phyloP scores from a whole-genome alignment of 2,113 vertebrate genomes.

The Bungarus multicinctus region DNA sequence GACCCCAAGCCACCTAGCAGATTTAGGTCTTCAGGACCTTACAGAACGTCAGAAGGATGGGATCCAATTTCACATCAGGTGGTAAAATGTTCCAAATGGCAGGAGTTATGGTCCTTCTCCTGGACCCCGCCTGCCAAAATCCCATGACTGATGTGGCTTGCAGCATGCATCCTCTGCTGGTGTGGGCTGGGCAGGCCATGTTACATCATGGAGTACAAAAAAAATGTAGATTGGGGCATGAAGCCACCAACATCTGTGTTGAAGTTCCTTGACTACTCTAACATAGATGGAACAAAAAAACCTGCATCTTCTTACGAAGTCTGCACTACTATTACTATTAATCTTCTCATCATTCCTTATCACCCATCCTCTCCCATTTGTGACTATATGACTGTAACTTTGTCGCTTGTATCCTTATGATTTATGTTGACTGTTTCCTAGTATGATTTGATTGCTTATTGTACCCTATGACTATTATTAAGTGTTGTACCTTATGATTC shows the following conservation, averaged over 20 bases:
- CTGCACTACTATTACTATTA: too few relatives aligned
- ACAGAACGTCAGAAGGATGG: neutral
- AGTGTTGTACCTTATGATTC: too few relatives aligned
- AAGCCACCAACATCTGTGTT: neutral
- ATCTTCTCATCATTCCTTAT: too few relatives aligned
- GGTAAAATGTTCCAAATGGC: neutral
- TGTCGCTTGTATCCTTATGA: too few relatives aligned
- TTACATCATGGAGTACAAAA: too few relatives aligned
- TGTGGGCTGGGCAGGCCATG: neutral
- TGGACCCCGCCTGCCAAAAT: neutral
- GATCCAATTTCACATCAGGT: neutral
- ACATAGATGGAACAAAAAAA: neutral
- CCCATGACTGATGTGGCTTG: neutral
- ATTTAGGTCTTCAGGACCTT: neutral
- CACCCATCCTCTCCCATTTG: too few relatives aligned
- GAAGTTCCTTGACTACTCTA: neutral
- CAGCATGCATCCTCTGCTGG: neutral
- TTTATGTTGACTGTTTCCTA: too few relatives aligned
- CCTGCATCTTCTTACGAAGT: neutral
- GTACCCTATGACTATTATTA: too few relatives aligned
- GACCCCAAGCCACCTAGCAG: neutral
- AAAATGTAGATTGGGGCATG: neutral
- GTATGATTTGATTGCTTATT: too few relatives aligned
- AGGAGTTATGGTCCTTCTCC: neutral
- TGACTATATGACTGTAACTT: too few relatives aligned